These are phyloP conservation scores for Aquatica leii DNA, from an alignment of 2,888 invertebrate genomes.

Conservation along the genomic window DNA sequence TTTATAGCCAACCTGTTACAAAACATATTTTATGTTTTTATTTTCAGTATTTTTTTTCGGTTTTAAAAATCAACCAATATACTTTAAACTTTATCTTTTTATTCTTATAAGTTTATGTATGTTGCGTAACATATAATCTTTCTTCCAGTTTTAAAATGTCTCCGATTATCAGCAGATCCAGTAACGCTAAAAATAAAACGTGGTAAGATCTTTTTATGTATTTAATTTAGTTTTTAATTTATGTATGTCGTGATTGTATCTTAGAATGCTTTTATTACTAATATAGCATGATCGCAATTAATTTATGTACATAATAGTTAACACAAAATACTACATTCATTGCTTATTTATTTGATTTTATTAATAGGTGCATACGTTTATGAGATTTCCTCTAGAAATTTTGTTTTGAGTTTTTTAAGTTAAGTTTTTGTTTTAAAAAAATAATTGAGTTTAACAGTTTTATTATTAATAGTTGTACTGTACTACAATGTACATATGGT, in stretches of 20 bases:
- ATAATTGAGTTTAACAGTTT: too few relatives aligned
- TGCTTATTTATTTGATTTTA: too few relatives aligned
- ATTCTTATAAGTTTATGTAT: conserved; percentile 24
- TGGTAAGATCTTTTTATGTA: conserved; percentile 69
- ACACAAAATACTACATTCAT: not conserved
- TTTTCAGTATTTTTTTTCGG: too few relatives aligned
- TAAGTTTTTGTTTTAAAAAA: too few relatives aligned
- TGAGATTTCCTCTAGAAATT: too few relatives aligned
- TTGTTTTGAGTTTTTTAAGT: too few relatives aligned
- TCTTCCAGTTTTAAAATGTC: conserved; percentile 86
- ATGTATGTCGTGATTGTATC: not conserved
- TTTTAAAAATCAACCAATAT: too few relatives aligned
- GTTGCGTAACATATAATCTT: conserved; percentile 39
- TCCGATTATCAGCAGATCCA: conserved; percentile 89
- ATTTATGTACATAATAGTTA: not conserved
- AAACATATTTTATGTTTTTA: not conserved
- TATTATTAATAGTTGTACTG: too few relatives aligned
- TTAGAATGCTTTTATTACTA: not conserved
- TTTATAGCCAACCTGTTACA: conserved; percentile 3
- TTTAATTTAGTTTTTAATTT: not conserved
- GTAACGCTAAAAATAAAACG: conserved; percentile 90
- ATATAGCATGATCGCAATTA: conserved; percentile 3
- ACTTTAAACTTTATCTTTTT: conserved; percentile 1
- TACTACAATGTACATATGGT: too few relatives aligned
- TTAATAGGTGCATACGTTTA: too few relatives aligned